Conservation (phyloP, 2,113 vertebrate species). For the Numenius arquata region DNA sequence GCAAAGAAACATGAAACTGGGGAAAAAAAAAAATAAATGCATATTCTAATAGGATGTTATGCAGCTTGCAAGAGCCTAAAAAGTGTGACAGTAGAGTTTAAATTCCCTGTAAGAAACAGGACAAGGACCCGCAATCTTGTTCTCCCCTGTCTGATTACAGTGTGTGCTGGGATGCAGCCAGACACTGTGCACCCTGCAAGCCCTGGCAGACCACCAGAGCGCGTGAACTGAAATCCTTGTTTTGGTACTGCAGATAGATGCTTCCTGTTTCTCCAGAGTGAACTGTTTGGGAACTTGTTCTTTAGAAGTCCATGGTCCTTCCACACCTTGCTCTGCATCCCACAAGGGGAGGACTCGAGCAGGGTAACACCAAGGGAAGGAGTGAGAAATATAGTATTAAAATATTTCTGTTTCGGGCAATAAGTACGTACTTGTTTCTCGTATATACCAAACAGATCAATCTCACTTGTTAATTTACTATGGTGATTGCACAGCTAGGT, state of each 20-base stretch:
- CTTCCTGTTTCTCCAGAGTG: background rate
- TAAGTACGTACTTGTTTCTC: background rate
- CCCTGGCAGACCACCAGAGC: background rate
- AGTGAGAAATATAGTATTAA: background rate
- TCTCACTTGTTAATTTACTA: background rate
- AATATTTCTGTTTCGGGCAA: background rate
- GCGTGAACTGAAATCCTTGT: background rate
- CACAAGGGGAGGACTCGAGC: fast-evolving
- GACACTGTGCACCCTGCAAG: background rate
- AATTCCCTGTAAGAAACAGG: background rate
- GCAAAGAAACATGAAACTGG: background rate
- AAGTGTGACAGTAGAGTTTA: background rate
- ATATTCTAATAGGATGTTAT: background rate
- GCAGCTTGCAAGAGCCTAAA: background rate
- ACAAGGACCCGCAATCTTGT: fast-evolving
- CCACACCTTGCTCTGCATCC: background rate
- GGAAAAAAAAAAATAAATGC: background rate
- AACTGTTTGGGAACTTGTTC: background rate
- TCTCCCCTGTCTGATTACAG: background rate
- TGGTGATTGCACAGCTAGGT: background rate
- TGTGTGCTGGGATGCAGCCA: background rate
- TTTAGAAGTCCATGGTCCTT: background rate
- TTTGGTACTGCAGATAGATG: background rate
- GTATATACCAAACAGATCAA: background rate
- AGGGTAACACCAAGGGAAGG: background rate